phyloP scores from a whole-genome alignment of 2,888 invertebrate species.

The Tipula lateralis region DNA sequence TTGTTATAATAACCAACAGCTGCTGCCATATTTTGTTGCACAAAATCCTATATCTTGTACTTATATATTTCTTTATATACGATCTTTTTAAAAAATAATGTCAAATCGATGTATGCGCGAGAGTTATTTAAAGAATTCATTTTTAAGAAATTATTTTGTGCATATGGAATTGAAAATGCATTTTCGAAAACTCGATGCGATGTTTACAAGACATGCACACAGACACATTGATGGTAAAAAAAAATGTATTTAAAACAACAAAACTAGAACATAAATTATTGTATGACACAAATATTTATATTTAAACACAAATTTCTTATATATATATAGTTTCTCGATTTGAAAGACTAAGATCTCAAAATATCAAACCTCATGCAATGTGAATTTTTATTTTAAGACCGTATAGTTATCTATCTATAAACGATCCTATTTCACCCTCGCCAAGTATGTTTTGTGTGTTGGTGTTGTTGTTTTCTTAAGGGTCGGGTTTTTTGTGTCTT shows the following conservation, averaged over 20 bases:
- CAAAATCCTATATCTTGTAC: background rate
- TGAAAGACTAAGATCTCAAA: background rate
- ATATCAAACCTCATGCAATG: background rate
- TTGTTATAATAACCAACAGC: background rate
- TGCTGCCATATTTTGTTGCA: slow-evolving; percentile 1
- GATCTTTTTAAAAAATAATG: background rate
- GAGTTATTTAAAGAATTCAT: slow-evolving; percentile 13
- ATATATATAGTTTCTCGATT: background rate
- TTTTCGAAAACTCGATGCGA: background rate
- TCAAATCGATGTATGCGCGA: background rate
- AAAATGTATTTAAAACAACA: no score
- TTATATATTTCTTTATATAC: background rate
- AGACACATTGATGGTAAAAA: no score
- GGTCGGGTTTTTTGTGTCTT: background rate
- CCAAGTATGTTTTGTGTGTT: background rate
- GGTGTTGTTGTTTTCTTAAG: background rate
- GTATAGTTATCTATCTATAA: background rate
- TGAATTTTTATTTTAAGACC: background rate
- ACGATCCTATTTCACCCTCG: background rate
- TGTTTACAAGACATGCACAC: background rate
- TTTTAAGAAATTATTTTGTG: background rate
- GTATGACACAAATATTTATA: slow-evolving; percentile 19
- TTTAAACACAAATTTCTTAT: background rate
- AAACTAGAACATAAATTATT: slow-evolving; percentile 7
- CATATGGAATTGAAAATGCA: slow-evolving; percentile 19